phyloP scores from a whole-genome alignment of 2,888 invertebrate species.

The Biston stratarius region DNA sequence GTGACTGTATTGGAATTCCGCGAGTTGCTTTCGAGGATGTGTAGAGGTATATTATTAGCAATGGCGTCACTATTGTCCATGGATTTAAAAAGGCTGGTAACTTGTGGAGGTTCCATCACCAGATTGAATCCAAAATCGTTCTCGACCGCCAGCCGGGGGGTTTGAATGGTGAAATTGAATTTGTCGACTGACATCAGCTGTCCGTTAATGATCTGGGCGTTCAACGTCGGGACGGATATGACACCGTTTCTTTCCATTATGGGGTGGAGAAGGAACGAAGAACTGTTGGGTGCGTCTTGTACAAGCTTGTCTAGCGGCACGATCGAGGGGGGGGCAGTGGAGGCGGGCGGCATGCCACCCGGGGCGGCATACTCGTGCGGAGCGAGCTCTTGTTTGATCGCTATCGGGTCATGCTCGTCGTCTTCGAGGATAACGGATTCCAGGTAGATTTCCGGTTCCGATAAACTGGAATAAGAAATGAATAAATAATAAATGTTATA shows the following conservation, averaged over 20 bases:
- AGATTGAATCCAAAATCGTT: slow-evolving; percentile 11
- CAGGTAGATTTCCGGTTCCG: slow-evolving; percentile 27
- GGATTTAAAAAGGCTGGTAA: not conserved
- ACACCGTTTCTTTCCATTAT: slow-evolving; percentile 21
- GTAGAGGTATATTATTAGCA: not conserved
- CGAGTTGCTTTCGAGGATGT: not conserved
- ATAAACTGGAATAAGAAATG: slow-evolving; percentile 1
- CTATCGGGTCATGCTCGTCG: slow-evolving; percentile 31
- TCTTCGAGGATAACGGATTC: slow-evolving; percentile 26
- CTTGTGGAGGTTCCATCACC: slow-evolving; percentile 9
- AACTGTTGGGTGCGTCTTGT: not conserved
- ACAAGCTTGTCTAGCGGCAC: not conserved
- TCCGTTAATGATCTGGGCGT: slow-evolving; percentile 22
- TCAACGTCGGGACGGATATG: slow-evolving; percentile 30
- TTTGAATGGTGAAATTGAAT: not conserved
- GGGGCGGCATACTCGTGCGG: no score
- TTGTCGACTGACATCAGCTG: slow-evolving; percentile 9
- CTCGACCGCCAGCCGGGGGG: slow-evolving; percentile 25
- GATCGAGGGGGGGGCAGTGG: not conserved
- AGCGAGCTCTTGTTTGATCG: slow-evolving; percentile 14
- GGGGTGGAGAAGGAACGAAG: slow-evolving; percentile 32
- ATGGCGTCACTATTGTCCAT: not conserved
- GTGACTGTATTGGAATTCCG: not conserved
- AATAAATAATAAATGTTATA: not conserved
- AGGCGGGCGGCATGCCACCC: not conserved